These are phyloP conservation scores for Corythaeola cristata DNA, from an alignment of 2,113 vertebrate species.

Conservation along the genomic window DNA sequence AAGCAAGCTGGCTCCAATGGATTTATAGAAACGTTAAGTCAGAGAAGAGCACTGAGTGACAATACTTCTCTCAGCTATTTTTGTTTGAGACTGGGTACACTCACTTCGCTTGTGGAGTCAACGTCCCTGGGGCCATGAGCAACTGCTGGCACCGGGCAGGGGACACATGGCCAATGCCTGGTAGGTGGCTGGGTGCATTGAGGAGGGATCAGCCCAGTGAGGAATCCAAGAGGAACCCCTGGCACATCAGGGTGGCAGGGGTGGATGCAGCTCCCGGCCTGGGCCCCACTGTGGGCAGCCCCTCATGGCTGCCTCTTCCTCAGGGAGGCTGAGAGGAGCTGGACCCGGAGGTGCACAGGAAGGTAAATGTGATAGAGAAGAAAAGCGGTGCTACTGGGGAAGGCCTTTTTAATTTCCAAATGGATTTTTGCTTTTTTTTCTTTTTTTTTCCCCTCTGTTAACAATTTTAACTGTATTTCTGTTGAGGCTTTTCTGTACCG, in stretches of 20 bases:
- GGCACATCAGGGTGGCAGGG: fast-evolving
- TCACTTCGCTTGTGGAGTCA: fast-evolving
- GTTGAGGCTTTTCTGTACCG: background rate
- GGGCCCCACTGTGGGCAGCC: fast-evolving
- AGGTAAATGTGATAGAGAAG: background rate
- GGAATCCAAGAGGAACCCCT: background rate
- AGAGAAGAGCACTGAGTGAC: background rate
- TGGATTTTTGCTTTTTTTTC: fast-evolving
- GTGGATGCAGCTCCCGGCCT: background rate
- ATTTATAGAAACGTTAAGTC: background rate
- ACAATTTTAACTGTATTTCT: background rate
- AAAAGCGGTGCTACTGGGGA: background rate
- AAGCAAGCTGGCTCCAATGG: background rate
- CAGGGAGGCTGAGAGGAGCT: background rate
- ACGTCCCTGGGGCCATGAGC: background rate
- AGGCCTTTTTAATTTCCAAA: background rate
- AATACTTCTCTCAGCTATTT: too few relatives aligned
- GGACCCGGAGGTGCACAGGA: fast-evolving
- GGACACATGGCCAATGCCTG: fast-evolving
- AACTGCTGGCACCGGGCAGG: too few relatives aligned
- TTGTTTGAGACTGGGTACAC: background rate
- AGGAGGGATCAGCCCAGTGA: background rate
- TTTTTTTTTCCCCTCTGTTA: too few relatives aligned
- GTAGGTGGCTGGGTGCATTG: fast-evolving
- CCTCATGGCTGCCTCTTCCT: background rate